Conservation (phyloP, 2,113 vertebrate species). For the Psammodynastes pulverulentus region DNA sequence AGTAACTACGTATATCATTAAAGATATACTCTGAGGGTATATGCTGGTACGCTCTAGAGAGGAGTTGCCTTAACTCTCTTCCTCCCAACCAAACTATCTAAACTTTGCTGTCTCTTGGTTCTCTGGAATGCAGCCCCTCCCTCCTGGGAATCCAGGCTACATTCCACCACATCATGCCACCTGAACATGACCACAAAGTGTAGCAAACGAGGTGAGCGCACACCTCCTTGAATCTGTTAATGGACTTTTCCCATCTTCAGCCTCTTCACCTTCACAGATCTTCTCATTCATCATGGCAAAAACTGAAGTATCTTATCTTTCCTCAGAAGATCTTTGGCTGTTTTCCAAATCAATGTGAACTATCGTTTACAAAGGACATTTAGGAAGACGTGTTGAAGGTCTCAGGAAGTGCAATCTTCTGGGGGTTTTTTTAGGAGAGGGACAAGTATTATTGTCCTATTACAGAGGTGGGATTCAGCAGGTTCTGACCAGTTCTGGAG, state of each 20-base stretch:
- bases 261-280: not conserved
- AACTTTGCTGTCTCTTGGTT: no score
- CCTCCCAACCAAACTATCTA: no score
- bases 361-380: not conserved
- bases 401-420: not conserved
- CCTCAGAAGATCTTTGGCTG: not conserved
- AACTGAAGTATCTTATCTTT: not conserved
- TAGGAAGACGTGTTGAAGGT: not conserved
- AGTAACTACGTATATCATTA: no score
- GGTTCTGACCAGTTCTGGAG: no score
- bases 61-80: no score
- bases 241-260: not conserved
- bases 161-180: not conserved
- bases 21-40: no score
- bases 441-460: not conserved
- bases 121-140: no score
- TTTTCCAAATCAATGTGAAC: not conserved
- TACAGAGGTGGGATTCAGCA: no score
- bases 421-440: no score
- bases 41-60: no score
- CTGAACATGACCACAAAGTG: not conserved
- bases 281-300: not conserved
- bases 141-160: no score
- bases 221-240: not conserved
- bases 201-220: not conserved